Base-by-base conservation (phyloP, 2,888 invertebrate species). In the Tholera decimalis region DNA sequence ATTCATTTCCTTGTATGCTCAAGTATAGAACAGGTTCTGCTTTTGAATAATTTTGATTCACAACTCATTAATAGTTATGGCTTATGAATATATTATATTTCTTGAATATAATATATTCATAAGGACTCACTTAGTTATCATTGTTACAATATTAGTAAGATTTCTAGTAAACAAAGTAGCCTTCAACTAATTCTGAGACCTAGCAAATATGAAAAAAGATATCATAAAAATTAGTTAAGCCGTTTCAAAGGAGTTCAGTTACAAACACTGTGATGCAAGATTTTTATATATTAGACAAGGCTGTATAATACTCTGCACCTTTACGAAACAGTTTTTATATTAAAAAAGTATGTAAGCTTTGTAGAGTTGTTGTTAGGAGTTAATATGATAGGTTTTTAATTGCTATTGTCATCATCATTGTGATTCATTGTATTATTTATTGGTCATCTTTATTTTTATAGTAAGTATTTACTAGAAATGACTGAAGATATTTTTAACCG, bases 351-450 rank as follows among this genome's bases (percentile, higher is more conserved):
- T 22, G 18, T 30, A n/a, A 56, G 57, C 35, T 46, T 46, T 56
- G 15, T 30, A 24, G 44, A 37, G 20, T 8, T 28, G 20, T 8
- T 28, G 24, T 59, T 15, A 50, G n/a, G 33, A 22, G 9, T 39
- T 22, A 24, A 30, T 37, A 50, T 55, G 0, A 59, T 46, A 59
- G 20, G 5, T n/a, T 76, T 76, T 76, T 76, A 60, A 69, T 76
- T 20, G 35, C 15, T 53, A 3, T 8, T 3, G 20, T 24, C 51
- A 51, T 75, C 26, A 72, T 1, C 11, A 26, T 6, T 43, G 2
- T 49, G 56, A 68, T n/a, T 55, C 50, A 44, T 33, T 33, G 18
- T 5, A 41, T 33, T 51, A 18, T 26, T 18, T 28, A 35, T 51
- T 53, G 54, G 26, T 55, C 13, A 43, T 28, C 11, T 39, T 57